Percentiles rank a stretch among this genome's conserved stretches.
phyloP scores from a whole-genome alignment of 2,113 vertebrate genomes.

The Dromiciops gliroides region DNA sequence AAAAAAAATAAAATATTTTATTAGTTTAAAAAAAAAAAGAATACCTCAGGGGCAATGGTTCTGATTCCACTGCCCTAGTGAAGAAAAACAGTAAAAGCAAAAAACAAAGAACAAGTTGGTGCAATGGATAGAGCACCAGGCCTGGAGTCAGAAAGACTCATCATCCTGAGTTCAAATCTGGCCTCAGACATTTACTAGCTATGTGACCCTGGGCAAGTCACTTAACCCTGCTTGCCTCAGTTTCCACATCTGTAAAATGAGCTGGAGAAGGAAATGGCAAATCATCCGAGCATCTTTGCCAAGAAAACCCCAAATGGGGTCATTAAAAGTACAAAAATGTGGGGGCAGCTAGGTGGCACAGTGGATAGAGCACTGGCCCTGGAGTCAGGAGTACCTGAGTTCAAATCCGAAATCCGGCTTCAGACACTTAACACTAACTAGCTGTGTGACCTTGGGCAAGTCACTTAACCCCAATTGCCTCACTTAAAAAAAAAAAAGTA shows the following conservation, averaged over 20 bases:
- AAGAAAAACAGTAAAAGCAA: neutral
- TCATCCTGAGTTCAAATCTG: neutral
- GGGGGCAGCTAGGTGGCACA: too few relatives aligned
- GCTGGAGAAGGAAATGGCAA: neutral
- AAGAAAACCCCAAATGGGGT: neutral
- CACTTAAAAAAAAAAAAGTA: too few relatives aligned
- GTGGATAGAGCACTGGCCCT: too few relatives aligned
- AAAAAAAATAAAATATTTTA: too few relatives aligned
- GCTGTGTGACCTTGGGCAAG: too few relatives aligned
- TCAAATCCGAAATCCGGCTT: too few relatives aligned
- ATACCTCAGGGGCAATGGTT: neutral
- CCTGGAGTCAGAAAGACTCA: neutral
- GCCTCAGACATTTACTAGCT: neutral
- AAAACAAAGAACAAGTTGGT: neutral
- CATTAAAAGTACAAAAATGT: neutral
- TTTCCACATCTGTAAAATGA: neutral
- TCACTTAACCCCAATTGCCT: too few relatives aligned
- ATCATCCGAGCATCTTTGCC: neutral
- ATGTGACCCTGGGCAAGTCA: neutral
- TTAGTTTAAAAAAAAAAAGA: too few relatives aligned
- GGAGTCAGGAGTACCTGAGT: too few relatives aligned
- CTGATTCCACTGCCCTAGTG: neutral
- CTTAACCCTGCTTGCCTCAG: neutral
- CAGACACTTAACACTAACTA: too few relatives aligned
- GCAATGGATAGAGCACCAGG: neutral